Evolutionary conservation across 2,888 invertebrate species (phyloP).

Genomic region (Eudiplozoon nipponicum): DNA sequence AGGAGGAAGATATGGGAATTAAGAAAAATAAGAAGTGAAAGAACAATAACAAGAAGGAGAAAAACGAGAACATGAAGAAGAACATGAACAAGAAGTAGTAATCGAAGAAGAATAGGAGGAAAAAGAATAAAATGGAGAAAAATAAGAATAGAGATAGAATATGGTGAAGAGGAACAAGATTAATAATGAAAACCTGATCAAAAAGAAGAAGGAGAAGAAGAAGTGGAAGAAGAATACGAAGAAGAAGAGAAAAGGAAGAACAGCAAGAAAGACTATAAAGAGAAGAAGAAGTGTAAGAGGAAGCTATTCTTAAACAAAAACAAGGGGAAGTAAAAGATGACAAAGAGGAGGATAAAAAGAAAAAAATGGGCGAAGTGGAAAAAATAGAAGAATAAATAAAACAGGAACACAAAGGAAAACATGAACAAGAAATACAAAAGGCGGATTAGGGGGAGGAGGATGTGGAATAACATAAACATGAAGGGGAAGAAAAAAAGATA

Average conservation of each 20-base stretch:
- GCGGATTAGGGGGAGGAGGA: not conserved
- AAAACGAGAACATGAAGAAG: not conserved
- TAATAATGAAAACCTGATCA: not conserved
- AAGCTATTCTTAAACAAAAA: not conserved
- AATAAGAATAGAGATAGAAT: not conserved
- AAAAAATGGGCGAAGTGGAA: not conserved
- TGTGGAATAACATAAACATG: not conserved
- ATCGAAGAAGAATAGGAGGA: not conserved
- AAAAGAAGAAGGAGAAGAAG: too few relatives aligned
- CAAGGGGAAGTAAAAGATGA: not conserved
- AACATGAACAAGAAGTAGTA: not conserved
- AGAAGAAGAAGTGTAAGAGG: not conserved
- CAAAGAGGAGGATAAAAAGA: not conserved
- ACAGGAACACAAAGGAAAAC: not conserved
- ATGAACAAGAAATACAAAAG: not conserved
- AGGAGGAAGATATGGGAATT: not conserved
- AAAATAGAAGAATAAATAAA: not conserved
- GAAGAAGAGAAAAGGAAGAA: not conserved
- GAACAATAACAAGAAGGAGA: not conserved
- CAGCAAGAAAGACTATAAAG: not conserved
- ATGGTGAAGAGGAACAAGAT: not conserved
- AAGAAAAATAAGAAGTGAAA: not conserved
- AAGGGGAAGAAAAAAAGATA: not conserved
- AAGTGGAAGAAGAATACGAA: not conserved
- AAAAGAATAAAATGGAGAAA: not conserved